Evolutionary conservation across 2,113 vertebrate genomes (phyloP).

Genomic region (Mirounga angustirostris): DNA sequence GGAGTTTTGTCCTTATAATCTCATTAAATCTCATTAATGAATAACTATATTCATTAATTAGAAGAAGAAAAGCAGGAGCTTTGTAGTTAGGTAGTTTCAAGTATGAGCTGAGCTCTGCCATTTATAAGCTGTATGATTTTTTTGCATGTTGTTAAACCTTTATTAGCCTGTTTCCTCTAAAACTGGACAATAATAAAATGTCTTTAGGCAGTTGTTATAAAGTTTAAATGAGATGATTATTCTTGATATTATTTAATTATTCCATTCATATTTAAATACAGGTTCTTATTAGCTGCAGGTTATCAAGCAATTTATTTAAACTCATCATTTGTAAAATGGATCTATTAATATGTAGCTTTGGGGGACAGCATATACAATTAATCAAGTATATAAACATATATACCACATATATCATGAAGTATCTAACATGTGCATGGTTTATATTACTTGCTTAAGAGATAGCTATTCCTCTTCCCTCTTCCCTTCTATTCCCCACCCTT

Average conservation of each 20-base stretch:
- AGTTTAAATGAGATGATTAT: slow-evolving; percentile 1
- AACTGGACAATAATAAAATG: neutral
- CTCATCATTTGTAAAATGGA: neutral
- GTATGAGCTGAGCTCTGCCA: neutral
- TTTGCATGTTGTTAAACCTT: slow-evolving; percentile 33
- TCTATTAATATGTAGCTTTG: neutral
- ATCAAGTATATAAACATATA: neutral
- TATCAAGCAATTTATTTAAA: neutral
- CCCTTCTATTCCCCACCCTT: neutral
- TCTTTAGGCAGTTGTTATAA: neutral
- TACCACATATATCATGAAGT: neutral
- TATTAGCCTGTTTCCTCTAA: neutral
- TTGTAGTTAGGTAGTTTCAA: neutral
- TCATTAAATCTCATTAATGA: slow-evolving; percentile 33
- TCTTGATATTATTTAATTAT: slow-evolving; percentile 27
- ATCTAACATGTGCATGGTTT: neutral
- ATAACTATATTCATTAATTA: slow-evolving; percentile 26
- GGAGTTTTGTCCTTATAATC: slow-evolving; percentile 15
- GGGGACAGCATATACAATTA: neutral
- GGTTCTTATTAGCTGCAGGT: neutral
- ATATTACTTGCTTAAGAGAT: neutral
- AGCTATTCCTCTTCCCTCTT: neutral
- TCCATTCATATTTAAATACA: neutral
- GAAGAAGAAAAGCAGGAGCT: neutral
- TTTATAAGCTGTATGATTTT: neutral